Conservation (phyloP, 2,113 vertebrate genomes). For the Psittacus erithacus region DNA sequence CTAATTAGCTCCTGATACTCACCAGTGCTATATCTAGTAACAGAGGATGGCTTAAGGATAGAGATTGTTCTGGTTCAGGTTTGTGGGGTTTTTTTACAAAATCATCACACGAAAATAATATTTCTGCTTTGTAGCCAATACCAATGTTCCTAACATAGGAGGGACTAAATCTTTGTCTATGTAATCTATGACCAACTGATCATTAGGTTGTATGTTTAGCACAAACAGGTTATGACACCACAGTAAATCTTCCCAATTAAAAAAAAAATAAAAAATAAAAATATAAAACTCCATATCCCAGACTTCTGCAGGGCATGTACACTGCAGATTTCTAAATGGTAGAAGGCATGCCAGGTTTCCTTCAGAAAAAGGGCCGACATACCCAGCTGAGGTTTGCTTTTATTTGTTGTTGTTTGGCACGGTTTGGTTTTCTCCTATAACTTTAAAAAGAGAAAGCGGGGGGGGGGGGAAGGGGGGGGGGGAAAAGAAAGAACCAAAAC, state of each 20-base stretch:
- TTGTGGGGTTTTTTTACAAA: neutral
- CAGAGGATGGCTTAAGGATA: neutral
- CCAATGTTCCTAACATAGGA: neutral
- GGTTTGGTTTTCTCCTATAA: neutral
- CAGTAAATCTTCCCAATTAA: neutral
- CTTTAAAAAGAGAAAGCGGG: neutral
- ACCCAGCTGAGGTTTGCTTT: neutral
- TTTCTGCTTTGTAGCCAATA: neutral
- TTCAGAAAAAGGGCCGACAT: neutral
- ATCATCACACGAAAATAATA: neutral
- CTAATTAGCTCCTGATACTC: neutral
- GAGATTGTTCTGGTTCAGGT: neutral
- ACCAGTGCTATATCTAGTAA: neutral
- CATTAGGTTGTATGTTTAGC: neutral
- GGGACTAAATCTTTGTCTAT: neutral
- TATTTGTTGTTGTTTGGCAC: neutral
- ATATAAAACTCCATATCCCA: neutral
- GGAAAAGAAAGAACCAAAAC: neutral
- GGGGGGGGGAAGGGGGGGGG: no score
- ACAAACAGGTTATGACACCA: neutral
- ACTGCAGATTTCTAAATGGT: neutral
- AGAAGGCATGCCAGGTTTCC: neutral
- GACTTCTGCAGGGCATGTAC: neutral
- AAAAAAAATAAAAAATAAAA: neutral
- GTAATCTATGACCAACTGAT: neutral